Evolutionary conservation across 2,888 invertebrate genomes (phyloP), one percentile per base, ranked within the genome.

Genomic region (Coenonympha glycerion): DNA sequence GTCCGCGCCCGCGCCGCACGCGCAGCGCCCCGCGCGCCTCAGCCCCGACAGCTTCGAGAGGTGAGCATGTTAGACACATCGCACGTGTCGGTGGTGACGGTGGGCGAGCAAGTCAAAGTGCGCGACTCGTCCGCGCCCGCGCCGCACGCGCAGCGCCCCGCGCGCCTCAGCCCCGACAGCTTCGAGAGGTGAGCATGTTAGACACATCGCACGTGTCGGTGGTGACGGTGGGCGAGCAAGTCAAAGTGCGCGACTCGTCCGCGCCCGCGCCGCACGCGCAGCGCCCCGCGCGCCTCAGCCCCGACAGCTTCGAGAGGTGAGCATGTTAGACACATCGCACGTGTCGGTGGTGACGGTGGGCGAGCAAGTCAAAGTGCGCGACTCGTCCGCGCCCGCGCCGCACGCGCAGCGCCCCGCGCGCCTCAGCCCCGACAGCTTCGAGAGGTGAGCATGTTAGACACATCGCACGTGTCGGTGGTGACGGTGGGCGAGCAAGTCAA

Each of bases 121-220:
- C 91, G 92, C 62, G 94, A 94, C 76, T 93, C 93, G 24, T 81
- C 76, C 37, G 81, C 79, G n/a, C 79, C 79, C 61, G 73, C 80
- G 45, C 78, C 79, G 6, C 73, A 76, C 44, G 57, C 56, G 22
- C n/a, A 44, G 21, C 11, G 44, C 0, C 19, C 44, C 3, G 21
- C 53, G 26, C 19, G 61, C 5, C 62, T 63, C 36, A 63, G 63
- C 30, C 63, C 63, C 6, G 93, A 93, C 61, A 91, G 91, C 72
- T 90, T 89, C 52, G 88, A 89, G 53, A 81, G 84, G 86, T 30
- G 16, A 16, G 37, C 71, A 91, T n/a, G n/a, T n/a, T n/a, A 75
- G 95, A 96, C 76, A 95, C 94, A 58, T 95, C 95, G 70, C 96
- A 96, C 80, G 95, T 96, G 49, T 96, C 96, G 0, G 96, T 96